A percentile compares a stretch with the other conserved stretches of the same genome.
Evolutionary conservation across 37 sponge, comb jelly and placozoan genomes (phyloP).

Genomic region (Oopsacas minuta): DNA sequence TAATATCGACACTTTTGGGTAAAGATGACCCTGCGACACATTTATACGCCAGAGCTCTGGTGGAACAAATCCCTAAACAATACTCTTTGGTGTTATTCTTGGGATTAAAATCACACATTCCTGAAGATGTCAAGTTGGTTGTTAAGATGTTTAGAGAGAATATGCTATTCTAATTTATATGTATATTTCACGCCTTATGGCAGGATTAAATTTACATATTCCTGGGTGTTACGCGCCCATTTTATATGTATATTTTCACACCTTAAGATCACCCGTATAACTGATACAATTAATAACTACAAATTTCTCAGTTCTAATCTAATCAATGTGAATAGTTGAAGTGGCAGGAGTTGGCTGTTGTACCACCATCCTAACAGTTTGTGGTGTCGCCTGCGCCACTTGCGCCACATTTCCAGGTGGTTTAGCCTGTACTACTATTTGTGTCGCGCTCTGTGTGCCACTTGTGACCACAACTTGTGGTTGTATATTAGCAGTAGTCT

Average conservation of each 20-base stretch:
- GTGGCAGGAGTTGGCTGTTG: neutral
- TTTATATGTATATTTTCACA: neutral
- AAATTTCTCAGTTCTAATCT: too few relatives aligned
- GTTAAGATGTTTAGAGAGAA: neutral
- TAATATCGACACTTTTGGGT: neutral
- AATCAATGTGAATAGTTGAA: slow-evolving; percentile 5
- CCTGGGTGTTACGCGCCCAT: neutral
- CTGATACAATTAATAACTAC: too few relatives aligned
- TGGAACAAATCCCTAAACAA: neutral
- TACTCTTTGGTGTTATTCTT: neutral
- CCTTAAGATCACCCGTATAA: too few relatives aligned
- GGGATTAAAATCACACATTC: slow-evolving; percentile 6
- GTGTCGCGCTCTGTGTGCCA: neutral
- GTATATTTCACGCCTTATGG: neutral
- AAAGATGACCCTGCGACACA: neutral
- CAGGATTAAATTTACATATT: neutral
- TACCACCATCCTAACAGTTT: neutral
- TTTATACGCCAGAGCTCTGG: neutral
- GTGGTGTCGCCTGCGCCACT: neutral
- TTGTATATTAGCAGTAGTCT: neutral
- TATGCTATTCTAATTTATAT: neutral
- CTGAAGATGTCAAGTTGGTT: neutral
- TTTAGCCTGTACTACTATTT: neutral
- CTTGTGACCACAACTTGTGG: neutral
- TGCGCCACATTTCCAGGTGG: neutral